Conservation (phyloP, 1,140 invertebrate species). For the Drosophila elegans region DNA sequence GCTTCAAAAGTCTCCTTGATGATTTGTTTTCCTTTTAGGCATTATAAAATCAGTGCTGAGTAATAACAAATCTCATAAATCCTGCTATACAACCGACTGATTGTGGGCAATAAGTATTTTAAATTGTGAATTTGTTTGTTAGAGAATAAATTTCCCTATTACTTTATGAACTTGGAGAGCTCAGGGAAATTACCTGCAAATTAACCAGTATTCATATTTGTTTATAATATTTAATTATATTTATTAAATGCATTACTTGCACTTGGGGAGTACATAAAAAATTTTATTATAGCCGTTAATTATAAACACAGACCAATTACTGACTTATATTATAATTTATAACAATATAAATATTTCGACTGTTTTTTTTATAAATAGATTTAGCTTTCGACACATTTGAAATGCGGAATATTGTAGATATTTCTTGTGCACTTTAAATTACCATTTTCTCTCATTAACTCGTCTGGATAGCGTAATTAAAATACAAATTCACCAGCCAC, state of each 20-base stretch:
- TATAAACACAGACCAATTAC: no score
- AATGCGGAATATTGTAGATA: background rate
- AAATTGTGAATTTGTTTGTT: background rate
- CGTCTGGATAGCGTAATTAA: conserved; percentile 33
- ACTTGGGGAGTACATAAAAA: no score
- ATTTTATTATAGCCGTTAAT: no score
- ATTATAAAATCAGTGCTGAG: conserved; percentile 13
- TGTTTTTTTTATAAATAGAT: background rate
- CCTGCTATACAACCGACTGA: background rate
- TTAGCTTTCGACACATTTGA: background rate
- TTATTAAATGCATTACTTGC: no score
- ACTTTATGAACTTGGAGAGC: no score
- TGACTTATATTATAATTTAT: no score
- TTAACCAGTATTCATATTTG: no score
- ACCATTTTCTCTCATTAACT: conserved; percentile 11
- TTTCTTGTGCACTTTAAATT: conserved; percentile 9
- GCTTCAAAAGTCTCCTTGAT: conserved; percentile 40
- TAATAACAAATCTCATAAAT: background rate
- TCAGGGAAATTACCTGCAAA: no score
- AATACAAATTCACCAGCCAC: conserved; percentile 35
- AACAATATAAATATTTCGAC: no score
- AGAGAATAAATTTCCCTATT: background rate
- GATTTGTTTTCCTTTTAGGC: conserved; percentile 19
- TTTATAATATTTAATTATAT: no score
- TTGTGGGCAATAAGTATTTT: background rate